Conservation (phyloP, 2,888 invertebrate genomes). For the Punctoribates punctum region DNA sequence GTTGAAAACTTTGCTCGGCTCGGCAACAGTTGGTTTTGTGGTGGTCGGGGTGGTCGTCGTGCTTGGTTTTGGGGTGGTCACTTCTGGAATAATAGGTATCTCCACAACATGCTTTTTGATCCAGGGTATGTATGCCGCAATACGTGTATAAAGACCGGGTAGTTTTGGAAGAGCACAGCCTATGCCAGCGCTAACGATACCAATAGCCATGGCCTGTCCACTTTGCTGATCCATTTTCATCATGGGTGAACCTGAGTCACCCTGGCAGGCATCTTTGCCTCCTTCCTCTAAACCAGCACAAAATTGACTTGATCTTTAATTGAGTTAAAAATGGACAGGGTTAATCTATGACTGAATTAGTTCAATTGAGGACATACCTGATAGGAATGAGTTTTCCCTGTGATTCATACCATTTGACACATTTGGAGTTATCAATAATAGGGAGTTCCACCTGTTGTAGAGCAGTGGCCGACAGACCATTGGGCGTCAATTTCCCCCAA, state of each 20-base stretch:
- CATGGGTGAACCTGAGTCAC: constrained; percentile 78
- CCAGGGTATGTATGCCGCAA: constrained; percentile 67
- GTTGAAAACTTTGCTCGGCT: too few species aligned
- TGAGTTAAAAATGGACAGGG: background rate
- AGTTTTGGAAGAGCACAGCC: constrained; percentile 75
- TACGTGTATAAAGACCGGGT: constrained; percentile 77
- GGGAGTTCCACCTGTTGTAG: constrained; percentile 68
- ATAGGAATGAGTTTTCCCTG: constrained; percentile 71
- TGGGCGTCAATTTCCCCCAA: constrained; percentile 42
- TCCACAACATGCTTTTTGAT: background rate
- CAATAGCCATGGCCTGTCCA: constrained; percentile 64
- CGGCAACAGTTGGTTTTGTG: background rate
- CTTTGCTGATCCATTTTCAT: constrained; percentile 59
- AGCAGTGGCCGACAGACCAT: constrained; percentile 59
- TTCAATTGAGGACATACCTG: constrained; percentile 50
- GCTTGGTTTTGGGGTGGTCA: background rate
- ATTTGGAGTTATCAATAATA: constrained; percentile 69
- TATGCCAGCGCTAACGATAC: constrained; percentile 78
- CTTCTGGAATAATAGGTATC: background rate
- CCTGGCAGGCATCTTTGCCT: constrained; percentile 50
- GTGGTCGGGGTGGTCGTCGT: background rate
- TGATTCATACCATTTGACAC: constrained; percentile 70
- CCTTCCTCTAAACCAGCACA: constrained; percentile 50
- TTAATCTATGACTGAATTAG: too few species aligned
- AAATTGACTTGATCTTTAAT: constrained; percentile 60